These are phyloP conservation scores for Torymus tubicola DNA, from an alignment of 2,888 invertebrate species.

Conservation along the genomic window DNA sequence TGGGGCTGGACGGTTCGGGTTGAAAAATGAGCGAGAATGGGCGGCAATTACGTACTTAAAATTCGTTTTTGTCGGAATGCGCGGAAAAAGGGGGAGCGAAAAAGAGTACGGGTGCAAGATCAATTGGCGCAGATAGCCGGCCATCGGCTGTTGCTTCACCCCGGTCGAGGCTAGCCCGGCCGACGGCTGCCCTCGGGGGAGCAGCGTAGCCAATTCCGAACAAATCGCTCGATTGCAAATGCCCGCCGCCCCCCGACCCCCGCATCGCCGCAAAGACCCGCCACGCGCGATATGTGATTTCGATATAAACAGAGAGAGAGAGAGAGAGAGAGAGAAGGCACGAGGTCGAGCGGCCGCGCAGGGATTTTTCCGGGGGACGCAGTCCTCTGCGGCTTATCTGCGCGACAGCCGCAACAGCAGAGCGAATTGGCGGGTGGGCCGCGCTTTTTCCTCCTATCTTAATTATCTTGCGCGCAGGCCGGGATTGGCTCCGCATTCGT, in stretches of 20 bases:
- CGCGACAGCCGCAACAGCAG: not conserved
- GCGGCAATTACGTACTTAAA: no score
- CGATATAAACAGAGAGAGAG: not conserved
- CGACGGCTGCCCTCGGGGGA: conserved; percentile 26
- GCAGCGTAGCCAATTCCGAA: conserved; percentile 30
- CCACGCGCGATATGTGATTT: conserved; percentile 21
- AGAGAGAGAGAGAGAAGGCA: not conserved
- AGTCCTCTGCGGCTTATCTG: conserved; percentile 1
- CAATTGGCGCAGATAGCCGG: conserved; percentile 47
- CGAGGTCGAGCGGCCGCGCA: no score
- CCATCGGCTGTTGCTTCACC: conserved; percentile 20
- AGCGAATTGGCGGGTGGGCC: not conserved
- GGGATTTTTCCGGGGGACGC: no score
- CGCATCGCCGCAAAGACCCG: not conserved
- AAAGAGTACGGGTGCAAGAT: conserved; percentile 47
- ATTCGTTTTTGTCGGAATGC: no score
- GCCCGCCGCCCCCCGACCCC: not conserved
- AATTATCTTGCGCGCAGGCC: conserved; percentile 16
- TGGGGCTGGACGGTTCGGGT: no score
- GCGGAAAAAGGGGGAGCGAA: conserved; percentile 12
- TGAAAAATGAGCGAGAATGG: no score
- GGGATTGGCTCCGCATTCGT: not conserved
- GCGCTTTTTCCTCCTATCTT: conserved; percentile 19
- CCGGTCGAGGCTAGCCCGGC: not conserved
- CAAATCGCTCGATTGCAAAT: conserved; percentile 49